Evolutionary conservation across 1,140 invertebrate species (phyloP).

Genomic region (Wasmannia auropunctata): DNA sequence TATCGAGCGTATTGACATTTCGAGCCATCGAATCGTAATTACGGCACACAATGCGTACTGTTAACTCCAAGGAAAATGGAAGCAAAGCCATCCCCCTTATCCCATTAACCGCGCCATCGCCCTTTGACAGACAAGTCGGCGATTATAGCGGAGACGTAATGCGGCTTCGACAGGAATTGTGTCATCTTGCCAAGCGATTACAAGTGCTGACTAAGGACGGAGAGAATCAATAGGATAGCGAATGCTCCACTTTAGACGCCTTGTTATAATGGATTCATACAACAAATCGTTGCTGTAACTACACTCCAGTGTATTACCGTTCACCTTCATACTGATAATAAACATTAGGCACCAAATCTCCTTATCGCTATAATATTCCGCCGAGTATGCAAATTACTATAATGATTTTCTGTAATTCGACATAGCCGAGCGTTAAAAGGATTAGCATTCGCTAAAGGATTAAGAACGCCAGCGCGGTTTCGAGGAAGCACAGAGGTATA

Average conservation of each 20-base stretch:
- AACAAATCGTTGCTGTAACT: not conserved
- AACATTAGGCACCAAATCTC: not conserved
- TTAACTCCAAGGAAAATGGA: conserved; percentile 54
- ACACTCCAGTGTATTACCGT: not conserved
- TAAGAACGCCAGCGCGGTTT: not conserved
- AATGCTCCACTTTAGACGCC: not conserved
- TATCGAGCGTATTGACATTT: conserved; percentile 48
- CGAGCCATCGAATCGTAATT: conserved; percentile 53
- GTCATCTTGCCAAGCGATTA: conserved; percentile 35
- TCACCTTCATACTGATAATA: not conserved
- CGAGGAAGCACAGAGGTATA: not conserved
- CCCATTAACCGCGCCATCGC: conserved; percentile 53
- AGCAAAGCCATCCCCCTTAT: conserved; percentile 37
- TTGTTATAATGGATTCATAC: conserved; percentile 34
- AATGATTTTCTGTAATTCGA: not conserved
- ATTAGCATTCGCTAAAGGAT: conserved; percentile 1
- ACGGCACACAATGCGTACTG: conserved; percentile 46
- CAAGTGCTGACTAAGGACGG: conserved; percentile 40
- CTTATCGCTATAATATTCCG: not conserved
- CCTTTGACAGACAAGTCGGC: conserved; percentile 49
- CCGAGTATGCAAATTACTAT: not conserved
- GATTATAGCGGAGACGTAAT: conserved; percentile 54
- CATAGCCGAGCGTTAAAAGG: not conserved
- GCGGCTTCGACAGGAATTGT: conserved; percentile 51
- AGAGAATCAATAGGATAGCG: conserved; percentile 38